Evolutionary conservation across 2,797 vertebrate genomes (phyloP).

Genomic region (Cyprinodon diabolis): DNA sequence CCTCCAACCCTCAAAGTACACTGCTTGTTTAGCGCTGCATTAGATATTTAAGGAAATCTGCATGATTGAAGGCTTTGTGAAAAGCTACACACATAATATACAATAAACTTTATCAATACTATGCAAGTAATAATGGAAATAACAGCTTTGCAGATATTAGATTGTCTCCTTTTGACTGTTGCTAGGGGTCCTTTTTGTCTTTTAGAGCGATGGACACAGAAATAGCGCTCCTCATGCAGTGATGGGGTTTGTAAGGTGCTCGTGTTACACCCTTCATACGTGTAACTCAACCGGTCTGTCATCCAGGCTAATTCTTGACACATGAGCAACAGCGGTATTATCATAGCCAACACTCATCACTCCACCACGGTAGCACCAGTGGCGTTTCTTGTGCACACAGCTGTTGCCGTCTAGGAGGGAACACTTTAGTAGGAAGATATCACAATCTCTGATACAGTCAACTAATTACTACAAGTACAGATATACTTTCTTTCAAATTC

Average conservation of each 20-base stretch:
- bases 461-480: conserved; percentile 16
- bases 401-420: conserved; percentile 49
- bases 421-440: conserved; percentile 5
- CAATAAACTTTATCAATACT: conserved; percentile 54
- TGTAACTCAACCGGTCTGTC: conserved; percentile 67
- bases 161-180: conserved; percentile 49
- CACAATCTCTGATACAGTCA: background rate
- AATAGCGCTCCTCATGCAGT: conserved; percentile 60
- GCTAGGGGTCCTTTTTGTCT: conserved; percentile 58
- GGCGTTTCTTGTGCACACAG: conserved; percentile 42
- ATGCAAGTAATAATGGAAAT: conserved; percentile 41
- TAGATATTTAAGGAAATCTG: background rate
- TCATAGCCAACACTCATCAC: conserved; percentile 60
- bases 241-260: conserved; percentile 47
- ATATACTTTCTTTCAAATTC: background rate
- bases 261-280: conserved; percentile 65
- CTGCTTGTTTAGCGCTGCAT: background rate
- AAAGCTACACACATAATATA: conserved; percentile 2
- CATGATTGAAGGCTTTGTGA: background rate
- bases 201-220: conserved; percentile 61
- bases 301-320: conserved; percentile 62
- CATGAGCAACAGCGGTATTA: conserved; percentile 58
- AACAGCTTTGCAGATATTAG: conserved; percentile 68
- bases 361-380: conserved; percentile 57
- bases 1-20: background rate